phyloP scores from a whole-genome alignment of 53 echinoderm and acorn worm genomes.

The Paracentrotus lividus region DNA sequence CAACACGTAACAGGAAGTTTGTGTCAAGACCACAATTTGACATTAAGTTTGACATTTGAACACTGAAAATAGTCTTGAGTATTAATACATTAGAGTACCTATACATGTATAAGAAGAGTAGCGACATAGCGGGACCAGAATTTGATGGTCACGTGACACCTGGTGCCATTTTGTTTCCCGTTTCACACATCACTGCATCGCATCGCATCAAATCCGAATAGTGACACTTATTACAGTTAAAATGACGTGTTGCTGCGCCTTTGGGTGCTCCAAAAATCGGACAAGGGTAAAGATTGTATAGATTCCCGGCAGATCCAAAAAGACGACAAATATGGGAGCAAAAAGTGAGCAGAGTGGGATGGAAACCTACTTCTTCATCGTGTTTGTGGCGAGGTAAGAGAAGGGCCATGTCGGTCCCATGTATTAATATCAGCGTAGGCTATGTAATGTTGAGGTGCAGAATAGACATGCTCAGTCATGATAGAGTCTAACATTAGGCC shows the following conservation, averaged over 20 bases:
- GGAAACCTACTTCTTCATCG: slow-evolving; percentile 52
- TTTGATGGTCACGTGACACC: background rate
- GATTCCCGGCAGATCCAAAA: slow-evolving; percentile 64
- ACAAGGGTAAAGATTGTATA: slow-evolving; percentile 64
- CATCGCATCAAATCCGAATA: too few relatives aligned
- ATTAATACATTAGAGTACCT: too few relatives aligned
- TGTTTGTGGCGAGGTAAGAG: slow-evolving; percentile 61
- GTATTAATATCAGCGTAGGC: slow-evolving; percentile 3
- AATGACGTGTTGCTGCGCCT: slow-evolving; percentile 63
- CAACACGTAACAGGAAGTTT: too few relatives aligned
- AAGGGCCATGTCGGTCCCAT: slow-evolving; percentile 22
- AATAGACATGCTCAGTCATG: slow-evolving; percentile 1
- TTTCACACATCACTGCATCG: too few relatives aligned
- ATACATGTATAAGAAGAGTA: too few relatives aligned
- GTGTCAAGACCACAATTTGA: too few relatives aligned
- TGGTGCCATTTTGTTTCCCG: slow-evolving; percentile 3
- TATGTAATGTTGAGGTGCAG: slow-evolving; percentile 12
- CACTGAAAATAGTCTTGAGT: too few relatives aligned
- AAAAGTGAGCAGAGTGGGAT: slow-evolving; percentile 59
- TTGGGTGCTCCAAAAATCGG: slow-evolving; percentile 69
- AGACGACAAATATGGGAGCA: slow-evolving; percentile 73
- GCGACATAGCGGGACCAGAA: too few relatives aligned
- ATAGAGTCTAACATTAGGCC: too few relatives aligned
- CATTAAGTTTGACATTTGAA: too few relatives aligned
- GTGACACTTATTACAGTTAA: too few relatives aligned